Evolutionary conservation across 1,140 invertebrate species (phyloP).

Genomic region (Mizuhopecten yessoensis): DNA sequence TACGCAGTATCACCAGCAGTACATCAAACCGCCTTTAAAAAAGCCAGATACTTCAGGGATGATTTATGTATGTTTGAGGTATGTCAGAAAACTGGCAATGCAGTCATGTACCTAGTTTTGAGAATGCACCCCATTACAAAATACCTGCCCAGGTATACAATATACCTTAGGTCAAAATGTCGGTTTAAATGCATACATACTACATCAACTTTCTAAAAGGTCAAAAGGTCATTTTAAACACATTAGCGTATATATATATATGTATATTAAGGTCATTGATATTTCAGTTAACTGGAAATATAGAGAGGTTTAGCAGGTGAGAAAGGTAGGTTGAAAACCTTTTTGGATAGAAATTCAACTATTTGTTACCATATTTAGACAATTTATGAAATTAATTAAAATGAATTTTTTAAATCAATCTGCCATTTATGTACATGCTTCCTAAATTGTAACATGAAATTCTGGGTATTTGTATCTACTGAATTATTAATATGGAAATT

Average conservation of each 20-base stretch:
- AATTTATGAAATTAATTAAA: too few relatives aligned
- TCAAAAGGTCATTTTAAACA: neutral
- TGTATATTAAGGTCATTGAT: neutral
- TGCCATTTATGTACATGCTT: too few relatives aligned
- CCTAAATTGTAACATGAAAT: too few relatives aligned
- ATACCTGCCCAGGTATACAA: neutral
- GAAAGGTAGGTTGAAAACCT: neutral
- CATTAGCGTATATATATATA: too few relatives aligned
- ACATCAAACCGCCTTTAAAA: constrained; percentile 28
- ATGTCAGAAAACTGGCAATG: neutral
- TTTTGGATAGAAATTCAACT: too few relatives aligned
- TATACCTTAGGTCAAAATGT: neutral
- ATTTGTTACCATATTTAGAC: too few relatives aligned
- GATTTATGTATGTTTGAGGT: neutral
- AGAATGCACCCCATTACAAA: neutral
- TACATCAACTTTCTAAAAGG: neutral
- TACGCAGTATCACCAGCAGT: neutral
- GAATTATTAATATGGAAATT: too few relatives aligned
- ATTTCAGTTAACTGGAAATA: neutral
- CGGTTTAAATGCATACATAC: neutral
- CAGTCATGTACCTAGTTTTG: neutral
- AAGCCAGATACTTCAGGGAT: neutral
- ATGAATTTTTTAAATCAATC: too few relatives aligned
- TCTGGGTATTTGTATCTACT: too few relatives aligned
- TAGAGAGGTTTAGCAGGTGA: neutral